Evolutionary conservation across 2,888 invertebrate genomes (phyloP).

Genomic region (Octodonta nipae): DNA sequence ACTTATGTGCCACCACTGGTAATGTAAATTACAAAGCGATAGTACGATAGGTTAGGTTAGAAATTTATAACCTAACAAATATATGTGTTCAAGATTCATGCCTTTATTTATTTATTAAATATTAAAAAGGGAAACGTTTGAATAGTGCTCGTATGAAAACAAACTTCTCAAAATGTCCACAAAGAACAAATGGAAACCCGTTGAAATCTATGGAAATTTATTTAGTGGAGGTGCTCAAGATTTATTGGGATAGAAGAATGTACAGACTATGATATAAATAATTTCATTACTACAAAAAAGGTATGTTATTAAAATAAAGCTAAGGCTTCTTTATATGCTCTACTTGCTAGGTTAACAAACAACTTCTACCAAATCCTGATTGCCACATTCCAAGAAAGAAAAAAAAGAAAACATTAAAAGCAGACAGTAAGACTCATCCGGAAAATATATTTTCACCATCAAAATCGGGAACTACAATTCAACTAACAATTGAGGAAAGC

Average conservation of each 20-base stretch:
- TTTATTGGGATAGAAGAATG: conserved; percentile 69
- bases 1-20: no score
- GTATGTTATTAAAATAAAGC: no score
- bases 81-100: no score
- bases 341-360: no score
- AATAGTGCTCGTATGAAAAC: no score
- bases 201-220: conserved; percentile 47
- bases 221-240: conserved; percentile 44
- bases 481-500: conserved; percentile 5
- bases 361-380: conserved; percentile 2
- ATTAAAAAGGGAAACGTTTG: no score
- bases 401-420: conserved; percentile 10
- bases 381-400: conserved; percentile 10
- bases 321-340: no score
- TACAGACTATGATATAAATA: conserved; percentile 49
- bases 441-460: conserved; percentile 11
- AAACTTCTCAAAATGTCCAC: conserved; percentile 3
- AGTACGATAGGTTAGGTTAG: no score
- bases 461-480: conserved; percentile 11
- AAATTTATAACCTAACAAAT: no score
- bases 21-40: no score
- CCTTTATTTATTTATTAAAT: no score
- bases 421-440: conserved; percentile 3
- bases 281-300: conserved; percentile 14
- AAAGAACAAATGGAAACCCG: conserved; percentile 44